Conservation (phyloP, 2,888 invertebrate species). For the Chelonus formosanus region DNA sequence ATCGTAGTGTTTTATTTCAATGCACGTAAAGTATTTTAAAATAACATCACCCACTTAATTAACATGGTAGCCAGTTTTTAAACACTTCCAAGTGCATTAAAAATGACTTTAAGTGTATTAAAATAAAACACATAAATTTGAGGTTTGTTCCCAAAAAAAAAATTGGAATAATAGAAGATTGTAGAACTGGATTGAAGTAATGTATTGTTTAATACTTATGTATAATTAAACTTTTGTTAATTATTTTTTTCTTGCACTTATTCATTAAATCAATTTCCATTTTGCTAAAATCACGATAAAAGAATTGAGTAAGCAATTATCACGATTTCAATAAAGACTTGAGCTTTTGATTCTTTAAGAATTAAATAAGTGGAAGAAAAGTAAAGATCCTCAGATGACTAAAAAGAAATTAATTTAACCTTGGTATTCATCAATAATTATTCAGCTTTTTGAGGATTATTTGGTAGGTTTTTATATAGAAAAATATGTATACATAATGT, state of each 20-base stretch:
- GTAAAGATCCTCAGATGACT: background rate
- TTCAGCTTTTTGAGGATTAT: slow-evolving; percentile 21
- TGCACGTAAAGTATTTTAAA: too few species aligned
- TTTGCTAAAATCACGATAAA: background rate
- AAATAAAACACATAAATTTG: too few species aligned
- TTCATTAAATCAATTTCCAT: background rate
- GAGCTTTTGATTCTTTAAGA: background rate
- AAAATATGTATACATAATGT: background rate
- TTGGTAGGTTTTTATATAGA: slow-evolving; percentile 6
- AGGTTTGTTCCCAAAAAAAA: too few species aligned
- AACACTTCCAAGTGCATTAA: too few species aligned
- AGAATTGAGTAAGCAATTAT: background rate
- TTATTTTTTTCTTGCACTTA: background rate
- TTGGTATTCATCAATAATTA: slow-evolving; percentile 8
- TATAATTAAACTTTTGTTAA: background rate
- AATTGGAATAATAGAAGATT: too few species aligned
- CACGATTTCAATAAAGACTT: background rate
- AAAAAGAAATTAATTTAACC: slow-evolving; percentile 7
- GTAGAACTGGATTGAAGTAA: too few species aligned
- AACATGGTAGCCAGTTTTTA: too few species aligned
- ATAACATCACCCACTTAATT: too few species aligned
- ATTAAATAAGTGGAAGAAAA: slow-evolving; percentile 1
- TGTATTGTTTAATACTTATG: too few species aligned
- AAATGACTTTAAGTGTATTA: too few species aligned
- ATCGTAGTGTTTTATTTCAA: too few species aligned